Evolutionary conservation across 64 coral and sea anemone species (phyloP), one percentile per base, ranked within the genome.

Genomic region (Platygyra sinensis): DNA sequence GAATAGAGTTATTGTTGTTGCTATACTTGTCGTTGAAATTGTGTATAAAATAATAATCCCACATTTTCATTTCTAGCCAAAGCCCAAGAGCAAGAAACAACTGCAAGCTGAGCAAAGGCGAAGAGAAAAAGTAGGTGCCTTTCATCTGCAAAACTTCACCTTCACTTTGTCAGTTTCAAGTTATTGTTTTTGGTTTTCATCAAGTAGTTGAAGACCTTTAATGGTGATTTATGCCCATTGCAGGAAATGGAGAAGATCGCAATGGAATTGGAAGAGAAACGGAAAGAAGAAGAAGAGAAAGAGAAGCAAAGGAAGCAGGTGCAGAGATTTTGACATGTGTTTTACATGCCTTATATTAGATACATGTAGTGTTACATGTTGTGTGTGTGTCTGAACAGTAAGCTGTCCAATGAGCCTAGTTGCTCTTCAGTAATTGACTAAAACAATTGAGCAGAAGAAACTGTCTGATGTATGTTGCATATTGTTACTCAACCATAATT

Each of bases 191-290:
- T 36, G 38, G 51, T n/a, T 22, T 2, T 78, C 18, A 13, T 13
- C 5, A 10, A n/a, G 30, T 11, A 8, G 18, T 36, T 1, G 13
- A 78, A 38, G 32, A 22, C 76, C 32, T 22, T 22, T 38, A 13
- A 20, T 52, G 15, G 24, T 33, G 36, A 67, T 67, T 69, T 30
- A 62, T 76, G 5, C 77, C 81, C 18, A 8, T 82, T 32, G 52
- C 24, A 98, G 96, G 96, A 98, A 95, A 98, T 98, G 96, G 93
- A 98, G 73, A 90, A 98, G 72, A 98, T 98, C 87, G 96, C 93
- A 55, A 76, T 98, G 67, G 96, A 98, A 83, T 86, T 98, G 39
- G 96, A 98, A 72, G 90, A 98, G 59, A 98, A 95, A 67, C 95
- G 94, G 39, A 98, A 98, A 76, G 96, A 95, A 77, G 96, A 98